Percentiles rank a stretch among this genome's conserved stretches.
These are phyloP conservation scores for Halesus radiatus DNA, from an alignment of 1,140 invertebrate species.

Conservation along the genomic window DNA sequence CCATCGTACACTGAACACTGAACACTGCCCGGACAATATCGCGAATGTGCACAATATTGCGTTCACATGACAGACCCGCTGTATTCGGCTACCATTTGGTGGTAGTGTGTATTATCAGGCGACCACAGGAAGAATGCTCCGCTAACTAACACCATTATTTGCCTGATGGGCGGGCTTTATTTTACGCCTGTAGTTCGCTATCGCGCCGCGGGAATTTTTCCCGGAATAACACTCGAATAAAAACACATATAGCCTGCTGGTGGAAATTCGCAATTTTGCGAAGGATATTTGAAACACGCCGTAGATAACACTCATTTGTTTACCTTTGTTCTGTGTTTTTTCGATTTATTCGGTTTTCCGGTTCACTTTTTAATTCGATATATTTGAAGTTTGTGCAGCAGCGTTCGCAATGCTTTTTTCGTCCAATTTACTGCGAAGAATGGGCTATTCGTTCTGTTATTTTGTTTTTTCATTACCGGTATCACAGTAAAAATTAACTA, in stretches of 20 bases:
- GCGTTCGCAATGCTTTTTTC: not conserved
- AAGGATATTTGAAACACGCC: constrained; percentile 10
- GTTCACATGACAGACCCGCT: not conserved
- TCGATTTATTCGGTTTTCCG: constrained; percentile 14
- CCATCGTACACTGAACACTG: no score
- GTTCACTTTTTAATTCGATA: constrained; percentile 9
- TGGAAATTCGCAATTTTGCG: constrained; percentile 24
- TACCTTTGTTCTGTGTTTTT: constrained; percentile 23
- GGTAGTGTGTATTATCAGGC: constrained; percentile 19
- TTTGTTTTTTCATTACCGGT: no score
- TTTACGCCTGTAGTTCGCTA: constrained; percentile 14
- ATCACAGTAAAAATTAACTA: no score
- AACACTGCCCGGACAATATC: constrained; percentile 9
- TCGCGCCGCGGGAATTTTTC: constrained; percentile 17
- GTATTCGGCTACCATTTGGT: not conserved
- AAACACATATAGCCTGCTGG: not conserved
- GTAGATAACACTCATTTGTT: constrained; percentile 26
- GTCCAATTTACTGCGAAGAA: not conserved
- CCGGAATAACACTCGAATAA: not conserved
- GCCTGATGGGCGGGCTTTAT: constrained; percentile 21
- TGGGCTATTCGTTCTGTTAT: no score
- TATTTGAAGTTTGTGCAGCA: constrained; percentile 12
- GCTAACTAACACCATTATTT: constrained; percentile 33
- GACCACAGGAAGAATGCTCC: constrained; percentile 32
- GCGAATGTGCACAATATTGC: constrained; percentile 27